Evolutionary conservation across 2,113 vertebrate species (phyloP).

Genomic region (Sclerurus mexicanus): DNA sequence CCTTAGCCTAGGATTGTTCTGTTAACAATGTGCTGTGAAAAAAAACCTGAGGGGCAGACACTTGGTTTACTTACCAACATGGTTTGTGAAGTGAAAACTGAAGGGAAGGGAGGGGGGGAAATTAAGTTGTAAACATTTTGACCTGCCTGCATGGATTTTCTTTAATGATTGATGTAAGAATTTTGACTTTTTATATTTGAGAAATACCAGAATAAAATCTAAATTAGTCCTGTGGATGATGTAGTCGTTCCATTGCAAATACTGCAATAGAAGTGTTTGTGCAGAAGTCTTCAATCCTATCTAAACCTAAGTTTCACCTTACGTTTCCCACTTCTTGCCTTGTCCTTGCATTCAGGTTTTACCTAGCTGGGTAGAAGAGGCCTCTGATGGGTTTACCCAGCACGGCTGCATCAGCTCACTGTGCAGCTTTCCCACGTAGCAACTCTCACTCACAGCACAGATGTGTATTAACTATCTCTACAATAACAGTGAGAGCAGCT

Average conservation of each 20-base stretch:
- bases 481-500: not conserved
- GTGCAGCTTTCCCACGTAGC: rapidly evolving
- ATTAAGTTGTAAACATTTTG: conserved; percentile 70
- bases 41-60: not conserved
- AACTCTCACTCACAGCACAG: rapidly evolving
- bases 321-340: not conserved
- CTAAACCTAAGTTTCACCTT: not conserved
- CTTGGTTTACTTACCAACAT: conserved; percentile 20
- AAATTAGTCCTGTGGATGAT: conserved; percentile 50
- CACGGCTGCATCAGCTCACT: rapidly evolving
- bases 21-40: conserved; percentile 13
- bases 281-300: not conserved
- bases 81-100: conserved; percentile 39
- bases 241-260: not conserved
- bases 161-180: conserved; percentile 77
- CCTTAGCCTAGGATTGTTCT: not conserved
- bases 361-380: no score
- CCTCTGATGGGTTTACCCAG: no score
- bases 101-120: not conserved
- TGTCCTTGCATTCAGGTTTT: not conserved
- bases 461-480: rapidly evolving
- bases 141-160: conserved; percentile 75
- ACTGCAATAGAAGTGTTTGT: not conserved
- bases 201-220: conserved; percentile 74
- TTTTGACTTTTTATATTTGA: conserved; percentile 82